Evolutionary conservation across 2,888 invertebrate genomes (phyloP).

Genomic region (Drosophila meridionalis): DNA sequence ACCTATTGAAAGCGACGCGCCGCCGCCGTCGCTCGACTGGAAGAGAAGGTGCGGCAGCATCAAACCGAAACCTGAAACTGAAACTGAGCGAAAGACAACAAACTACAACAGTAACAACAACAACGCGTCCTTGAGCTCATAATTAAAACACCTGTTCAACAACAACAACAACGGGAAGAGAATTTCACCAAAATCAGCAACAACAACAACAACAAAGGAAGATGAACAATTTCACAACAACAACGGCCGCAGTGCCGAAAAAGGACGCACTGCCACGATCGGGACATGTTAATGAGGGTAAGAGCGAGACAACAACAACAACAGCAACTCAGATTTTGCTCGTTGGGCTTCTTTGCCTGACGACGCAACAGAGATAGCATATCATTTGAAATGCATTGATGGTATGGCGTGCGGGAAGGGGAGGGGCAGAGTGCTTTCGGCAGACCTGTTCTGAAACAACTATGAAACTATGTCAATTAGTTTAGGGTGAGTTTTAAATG

Average conservation of each 20-base stretch:
- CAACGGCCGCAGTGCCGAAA: constrained; percentile 82
- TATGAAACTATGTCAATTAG: constrained; percentile 37
- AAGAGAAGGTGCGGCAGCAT: constrained; percentile 59
- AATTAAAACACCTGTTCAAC: constrained; percentile 72
- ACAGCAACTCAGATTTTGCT: constrained; percentile 18
- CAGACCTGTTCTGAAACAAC: constrained; percentile 17
- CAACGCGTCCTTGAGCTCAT: constrained; percentile 73
- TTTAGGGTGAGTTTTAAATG: constrained; percentile 44
- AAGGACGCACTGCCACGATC: constrained; percentile 87
- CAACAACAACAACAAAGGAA: constrained; percentile 22
- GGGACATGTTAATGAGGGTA: constrained; percentile 88
- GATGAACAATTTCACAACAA: constrained; percentile 84
- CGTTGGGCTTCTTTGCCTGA: constrained; percentile 39
- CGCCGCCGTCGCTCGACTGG: constrained; percentile 55
- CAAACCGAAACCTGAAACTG: constrained; percentile 43
- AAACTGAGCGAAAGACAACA: constrained; percentile 34
- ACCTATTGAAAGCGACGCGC: constrained; percentile 51
- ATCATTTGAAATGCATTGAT: constrained; percentile 41
- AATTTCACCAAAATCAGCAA: constrained; percentile 18
- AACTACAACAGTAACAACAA: constrained; percentile 18
- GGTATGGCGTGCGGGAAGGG: not conserved
- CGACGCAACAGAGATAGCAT: constrained; percentile 35
- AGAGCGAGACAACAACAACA: constrained; percentile 31
- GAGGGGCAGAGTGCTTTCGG: not conserved
- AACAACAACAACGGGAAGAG: constrained; percentile 30